phyloP scores from a whole-genome alignment of 2,797 vertebrate genomes.

The Emys orbicularis region DNA sequence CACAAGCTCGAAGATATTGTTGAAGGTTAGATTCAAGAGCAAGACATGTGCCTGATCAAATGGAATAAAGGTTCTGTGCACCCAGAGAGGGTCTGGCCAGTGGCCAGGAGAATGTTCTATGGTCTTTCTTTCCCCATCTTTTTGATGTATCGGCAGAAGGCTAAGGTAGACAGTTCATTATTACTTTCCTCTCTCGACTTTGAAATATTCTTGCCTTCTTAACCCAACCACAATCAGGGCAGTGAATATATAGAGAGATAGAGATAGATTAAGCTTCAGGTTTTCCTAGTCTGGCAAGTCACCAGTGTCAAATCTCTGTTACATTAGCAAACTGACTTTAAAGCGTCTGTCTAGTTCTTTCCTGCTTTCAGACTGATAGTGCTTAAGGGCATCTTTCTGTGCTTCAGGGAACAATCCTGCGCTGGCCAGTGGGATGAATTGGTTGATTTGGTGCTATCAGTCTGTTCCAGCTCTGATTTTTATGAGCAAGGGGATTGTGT shows the following conservation, averaged over 20 bases:
- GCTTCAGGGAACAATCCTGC: background rate
- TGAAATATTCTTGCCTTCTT: accelerated
- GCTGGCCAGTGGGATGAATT: accelerated
- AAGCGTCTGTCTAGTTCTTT: background rate
- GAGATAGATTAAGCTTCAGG: background rate
- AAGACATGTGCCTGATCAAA: constrained; percentile 57
- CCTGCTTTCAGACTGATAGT: accelerated
- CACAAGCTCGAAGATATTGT: constrained; percentile 31
- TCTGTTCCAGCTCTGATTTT: background rate
- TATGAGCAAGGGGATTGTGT: accelerated
- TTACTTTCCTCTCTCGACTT: background rate
- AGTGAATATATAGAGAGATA: background rate
- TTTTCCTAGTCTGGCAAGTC: constrained; percentile 35
- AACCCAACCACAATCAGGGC: accelerated
- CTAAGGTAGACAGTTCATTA: background rate
- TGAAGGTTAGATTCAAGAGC: constrained; percentile 64
- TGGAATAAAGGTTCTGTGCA: constrained; percentile 25
- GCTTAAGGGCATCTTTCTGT: accelerated
- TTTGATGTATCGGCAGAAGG: background rate
- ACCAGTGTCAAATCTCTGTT: background rate
- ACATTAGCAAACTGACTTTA: accelerated
- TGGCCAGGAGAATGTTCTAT: constrained; percentile 13
- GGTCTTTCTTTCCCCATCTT: background rate
- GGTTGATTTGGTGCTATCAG: accelerated
- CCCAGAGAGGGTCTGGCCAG: background rate